Evolutionary conservation across 1,140 invertebrate species (phyloP), one percentile per base, ranked within the genome.

Genomic region (Drosophila kohkoa): DNA sequence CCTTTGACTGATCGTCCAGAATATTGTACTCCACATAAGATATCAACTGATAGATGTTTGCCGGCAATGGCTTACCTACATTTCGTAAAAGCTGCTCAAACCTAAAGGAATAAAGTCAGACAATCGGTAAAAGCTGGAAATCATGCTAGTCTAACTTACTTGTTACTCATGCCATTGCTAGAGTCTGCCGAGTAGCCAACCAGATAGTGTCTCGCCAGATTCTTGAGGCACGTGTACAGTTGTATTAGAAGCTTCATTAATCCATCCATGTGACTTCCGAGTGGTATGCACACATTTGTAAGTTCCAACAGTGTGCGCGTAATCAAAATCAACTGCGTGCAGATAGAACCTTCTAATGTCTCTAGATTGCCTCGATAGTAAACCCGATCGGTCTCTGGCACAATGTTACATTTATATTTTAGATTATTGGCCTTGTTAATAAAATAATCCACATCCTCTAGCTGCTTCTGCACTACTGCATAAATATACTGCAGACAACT

Each of bases 21-120:
- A 92, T 82, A 28, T 92, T 92, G 75, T 94, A 94, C 78, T 95
- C 94, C 10, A 94, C 92, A 63, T 94, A 92, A 0, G 91, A 92
- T 28, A 95, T 94, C 0, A 95, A 92, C 45, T 93, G 93, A 70
- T 95, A 94, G 20, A 95, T 92, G 16, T 93, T 91, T 6, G 93
- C 92, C 30, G 94, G 93, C 41, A 95, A 81, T 41, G 93, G 88
- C 81, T 93, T 95, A 0, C 94, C 94, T 45, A 94, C 93, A 30
- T 93, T 88, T 71, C 93, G 93, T 8, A 95, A 85, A 7, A 95
- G 77, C 65, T 92, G 92, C 76, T 94, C 93, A 79, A 95, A 95
- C 79, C 94, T 95, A 46, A 49, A 80, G 83, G 0, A 1, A 0
- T n/a, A 45, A 51, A 6, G 20, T 25, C 13, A 69, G 10, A 2